phyloP scores from a whole-genome alignment of 1,140 invertebrate genomes.

The Anastrepha obliqua region DNA sequence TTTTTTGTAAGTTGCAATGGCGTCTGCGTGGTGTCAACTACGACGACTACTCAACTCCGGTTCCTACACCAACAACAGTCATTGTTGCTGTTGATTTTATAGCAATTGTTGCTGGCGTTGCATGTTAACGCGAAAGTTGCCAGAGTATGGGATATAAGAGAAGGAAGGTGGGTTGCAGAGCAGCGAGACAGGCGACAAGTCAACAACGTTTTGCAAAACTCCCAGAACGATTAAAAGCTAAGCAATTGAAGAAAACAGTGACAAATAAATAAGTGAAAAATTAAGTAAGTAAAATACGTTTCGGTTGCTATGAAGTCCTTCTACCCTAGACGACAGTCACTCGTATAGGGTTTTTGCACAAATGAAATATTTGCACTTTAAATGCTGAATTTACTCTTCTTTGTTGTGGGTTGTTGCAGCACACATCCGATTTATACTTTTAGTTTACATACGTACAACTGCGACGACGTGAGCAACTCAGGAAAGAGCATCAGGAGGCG shows the following conservation, averaged over 20 bases:
- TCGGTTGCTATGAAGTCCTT: not conserved
- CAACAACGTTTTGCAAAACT: constrained; percentile 23
- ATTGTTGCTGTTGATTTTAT: not conserved
- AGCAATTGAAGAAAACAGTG: constrained; percentile 41
- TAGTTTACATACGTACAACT: no score
- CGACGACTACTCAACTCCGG: not conserved
- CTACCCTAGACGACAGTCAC: not conserved
- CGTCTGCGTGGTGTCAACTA: constrained; percentile 52
- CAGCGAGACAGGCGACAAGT: not conserved
- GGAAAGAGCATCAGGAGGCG: no score
- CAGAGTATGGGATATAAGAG: not conserved
- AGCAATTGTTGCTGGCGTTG: constrained; percentile 11
- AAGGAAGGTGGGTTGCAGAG: not conserved
- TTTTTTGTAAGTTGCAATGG: constrained; percentile 27
- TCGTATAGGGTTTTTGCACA: no score
- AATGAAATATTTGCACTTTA: no score
- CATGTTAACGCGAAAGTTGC: not conserved
- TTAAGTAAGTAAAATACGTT: not conserved
- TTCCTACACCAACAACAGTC: not conserved
- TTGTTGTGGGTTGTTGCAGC: no score
- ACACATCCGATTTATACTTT: no score
- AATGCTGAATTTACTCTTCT: no score
- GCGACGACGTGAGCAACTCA: no score
- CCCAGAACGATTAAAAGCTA: constrained; percentile 37
- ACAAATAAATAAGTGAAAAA: constrained; percentile 18